Base-by-base conservation (phyloP, 2,888 invertebrate genomes). In the Abrostola triplasia region DNA sequence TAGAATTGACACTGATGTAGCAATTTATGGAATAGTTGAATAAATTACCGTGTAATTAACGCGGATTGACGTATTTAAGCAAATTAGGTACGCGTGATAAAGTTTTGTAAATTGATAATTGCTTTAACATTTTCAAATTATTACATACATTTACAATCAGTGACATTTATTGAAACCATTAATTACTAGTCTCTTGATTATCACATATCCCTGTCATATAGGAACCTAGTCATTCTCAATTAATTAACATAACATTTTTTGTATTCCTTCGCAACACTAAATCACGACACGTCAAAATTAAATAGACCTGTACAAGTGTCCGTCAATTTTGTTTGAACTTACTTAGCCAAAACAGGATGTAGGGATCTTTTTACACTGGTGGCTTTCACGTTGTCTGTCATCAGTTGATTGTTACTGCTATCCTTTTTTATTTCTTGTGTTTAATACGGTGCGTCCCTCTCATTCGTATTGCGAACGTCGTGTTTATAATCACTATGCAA, bases 401-500 rank as follows among this genome's bases (percentile, higher is more conserved):
- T 70, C 75, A 65, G 64, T 68, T 65, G 49, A 49, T 59, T 73
- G 63, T 74, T 64, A 66, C 59, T 64, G 67, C 63, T 66, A 54
- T 80, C 80, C 71, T 73, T 74, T 79, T 82, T 79, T 73, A 58
- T 75, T 72, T 64, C 58, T 64, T 64, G 50, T 66, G 51, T 69
- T 76, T 73, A 61, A 56, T 67, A 76, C 75, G 64, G 77, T 74
- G 77, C 72, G 54, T 87, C 85, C 78, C 79, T 79, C 69, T 86
- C 84, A 51, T 77, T 74, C 80, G 61, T 66, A 64, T 79, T 73
- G 71, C 80, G 82, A 86, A 84, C 83, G 84, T 89, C 89, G 87
- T 90, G 86, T 89, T 88, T 88, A 90, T 91, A 91, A 90, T 91
- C 91, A 90, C 90, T 91, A 92, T 92, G 91, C 90, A 91, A 92